Base-by-base conservation (phyloP, 2,113 vertebrate species). In the Apteryx owenii region DNA sequence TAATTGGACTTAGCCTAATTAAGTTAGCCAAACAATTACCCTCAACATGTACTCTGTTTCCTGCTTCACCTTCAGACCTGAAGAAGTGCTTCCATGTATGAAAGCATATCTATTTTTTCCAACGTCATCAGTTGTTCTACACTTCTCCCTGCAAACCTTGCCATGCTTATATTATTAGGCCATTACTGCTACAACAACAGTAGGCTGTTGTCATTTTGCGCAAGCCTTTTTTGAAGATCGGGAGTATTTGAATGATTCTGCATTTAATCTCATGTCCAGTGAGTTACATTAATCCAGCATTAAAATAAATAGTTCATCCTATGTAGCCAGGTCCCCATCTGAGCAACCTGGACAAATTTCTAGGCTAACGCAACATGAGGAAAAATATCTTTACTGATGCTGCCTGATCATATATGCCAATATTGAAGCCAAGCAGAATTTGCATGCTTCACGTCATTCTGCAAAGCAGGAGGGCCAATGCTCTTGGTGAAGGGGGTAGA, bases 401-500 rank as follows among this genome's bases (percentile, higher is more conserved):
- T 71, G 22, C 22, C 40, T 88, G 23, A 29, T 11, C 7, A 17
- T 13, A 61, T 36, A 69, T 86, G 7, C 11, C 71, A 62, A 12
- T 20, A 4, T 12, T 80, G 36, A 33, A 77, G 11, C 33, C 4
- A 0, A 79, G 62, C 14, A 80, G 53, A 66, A 91, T 88, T 68
- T 51, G 21, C 26, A 38, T 42, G 29, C 3, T 92, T 85, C 44
- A 36, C 1, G 2, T 31, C 9, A 71, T 51, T 87, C 80, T 8
- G 8, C 13, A 79, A 53, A 82, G 40, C 9, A 40, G 7, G 3
- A 69, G 17, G 38, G 73, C 9, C 33, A 36, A 22, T 29, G 17
- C 2, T 71, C 2, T 5, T 48, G 23, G 25, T 60, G 70, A 16
- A 66, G 0, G 0, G 5, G 21, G 9, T 22, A 13, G 18, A 19